Evolutionary conservation across 2,888 invertebrate species (phyloP).

Genomic region (Leptinotarsa rubiginosa): DNA sequence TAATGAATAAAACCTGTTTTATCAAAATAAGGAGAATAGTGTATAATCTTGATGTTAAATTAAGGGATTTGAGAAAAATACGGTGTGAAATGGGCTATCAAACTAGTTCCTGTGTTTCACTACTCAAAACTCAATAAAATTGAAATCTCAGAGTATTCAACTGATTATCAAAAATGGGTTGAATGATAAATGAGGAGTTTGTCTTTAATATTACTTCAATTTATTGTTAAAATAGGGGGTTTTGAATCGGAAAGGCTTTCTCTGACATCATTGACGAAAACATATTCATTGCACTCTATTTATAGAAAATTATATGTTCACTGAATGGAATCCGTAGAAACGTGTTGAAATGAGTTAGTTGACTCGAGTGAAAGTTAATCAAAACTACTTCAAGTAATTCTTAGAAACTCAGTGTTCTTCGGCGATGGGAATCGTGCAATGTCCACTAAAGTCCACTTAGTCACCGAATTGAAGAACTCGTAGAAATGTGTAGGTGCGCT

Average conservation of each 20-base stretch:
- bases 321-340: constrained; percentile 30
- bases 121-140: no score
- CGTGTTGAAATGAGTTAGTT: constrained; percentile 33
- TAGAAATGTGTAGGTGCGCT: neutral
- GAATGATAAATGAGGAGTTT: no score
- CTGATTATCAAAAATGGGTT: no score
- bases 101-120: no score
- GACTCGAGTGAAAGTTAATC: constrained; percentile 44
- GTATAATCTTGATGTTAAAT: no score
- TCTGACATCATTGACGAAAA: neutral
- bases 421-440: neutral
- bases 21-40: no score
- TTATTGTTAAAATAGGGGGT: no score
- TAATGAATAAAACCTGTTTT: no score
- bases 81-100: no score
- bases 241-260: neutral
- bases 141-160: no score
- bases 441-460: neutral
- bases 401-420: constrained; percentile 24
- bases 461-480: constrained; percentile 1
- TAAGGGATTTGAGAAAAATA: no score
- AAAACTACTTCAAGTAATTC: constrained; percentile 25
- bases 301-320: constrained; percentile 20
- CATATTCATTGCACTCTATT: constrained; percentile 9
- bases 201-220: no score